phyloP scores from a whole-genome alignment of 2,888 invertebrate species.

The Palloptera scutellata region DNA sequence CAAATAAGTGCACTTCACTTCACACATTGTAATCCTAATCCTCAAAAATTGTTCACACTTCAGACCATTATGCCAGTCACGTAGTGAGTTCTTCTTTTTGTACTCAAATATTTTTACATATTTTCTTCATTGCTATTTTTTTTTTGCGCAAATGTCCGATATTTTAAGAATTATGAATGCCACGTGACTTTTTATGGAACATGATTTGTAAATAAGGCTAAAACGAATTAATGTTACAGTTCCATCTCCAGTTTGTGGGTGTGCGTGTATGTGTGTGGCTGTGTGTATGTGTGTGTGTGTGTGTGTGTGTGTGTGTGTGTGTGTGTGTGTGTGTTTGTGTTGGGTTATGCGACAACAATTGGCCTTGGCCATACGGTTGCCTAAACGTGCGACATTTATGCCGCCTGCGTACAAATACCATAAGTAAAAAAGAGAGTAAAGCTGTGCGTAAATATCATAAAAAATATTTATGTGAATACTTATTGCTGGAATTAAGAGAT shows the following conservation, averaged over 20 bases:
- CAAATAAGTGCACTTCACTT: no score
- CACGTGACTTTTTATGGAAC: conserved; percentile 53
- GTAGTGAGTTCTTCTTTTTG: background rate
- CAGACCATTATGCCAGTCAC: no score
- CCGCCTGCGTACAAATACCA: background rate
- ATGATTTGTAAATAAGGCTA: conserved; percentile 50
- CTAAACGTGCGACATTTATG: conserved; percentile 24
- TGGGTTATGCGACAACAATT: conserved; percentile 15
- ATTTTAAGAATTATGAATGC: conserved; percentile 62
- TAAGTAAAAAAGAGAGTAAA: background rate
- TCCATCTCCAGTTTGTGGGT: conserved; percentile 31
- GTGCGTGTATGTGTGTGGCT: background rate
- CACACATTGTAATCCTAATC: no score
- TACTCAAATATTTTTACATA: conserved; percentile 45
- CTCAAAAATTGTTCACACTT: no score
- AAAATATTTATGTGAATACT: conserved; percentile 29
- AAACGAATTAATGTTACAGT: conserved; percentile 39
- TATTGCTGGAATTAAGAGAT: conserved; percentile 29
- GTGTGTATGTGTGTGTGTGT: background rate
- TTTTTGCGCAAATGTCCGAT: conserved; percentile 51
- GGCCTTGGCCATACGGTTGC: conserved; percentile 30
- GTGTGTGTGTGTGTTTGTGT: background rate
- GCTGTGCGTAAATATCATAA: conserved; percentile 24
- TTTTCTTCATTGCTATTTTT: conserved; percentile 29
- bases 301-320: background rate